Conservation (phyloP, 92 coral and sea anemone species). For the Anthopleura xanthogrammica region DNA sequence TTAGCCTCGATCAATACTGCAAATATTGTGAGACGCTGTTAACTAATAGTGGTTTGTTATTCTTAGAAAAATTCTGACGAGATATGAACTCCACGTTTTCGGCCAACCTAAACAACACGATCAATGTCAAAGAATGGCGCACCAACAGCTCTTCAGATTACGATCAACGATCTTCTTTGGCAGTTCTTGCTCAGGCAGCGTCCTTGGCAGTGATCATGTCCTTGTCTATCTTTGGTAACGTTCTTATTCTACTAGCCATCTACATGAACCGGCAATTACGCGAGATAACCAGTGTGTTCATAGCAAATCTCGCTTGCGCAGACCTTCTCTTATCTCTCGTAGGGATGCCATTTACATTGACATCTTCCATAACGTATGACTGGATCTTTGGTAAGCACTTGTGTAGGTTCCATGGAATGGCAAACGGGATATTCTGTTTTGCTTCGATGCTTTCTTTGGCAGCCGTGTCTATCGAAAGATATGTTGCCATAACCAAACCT, state of each 20-base stretch:
- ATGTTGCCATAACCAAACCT: conserved; percentile 78
- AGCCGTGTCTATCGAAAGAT: conserved; percentile 77
- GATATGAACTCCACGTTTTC: background rate
- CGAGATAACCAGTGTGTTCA: conserved; percentile 71
- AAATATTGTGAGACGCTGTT: too few relatives aligned
- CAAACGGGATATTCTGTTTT: conserved; percentile 66
- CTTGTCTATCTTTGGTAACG: conserved; percentile 72
- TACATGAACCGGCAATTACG: conserved; percentile 58
- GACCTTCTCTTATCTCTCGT: conserved; percentile 69
- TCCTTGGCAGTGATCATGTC: conserved; percentile 61
- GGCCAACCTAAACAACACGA: background rate
- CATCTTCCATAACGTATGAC: conserved; percentile 71
- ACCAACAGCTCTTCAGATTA: background rate
- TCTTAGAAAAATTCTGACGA: too few relatives aligned
- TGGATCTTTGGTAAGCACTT: conserved; percentile 73
- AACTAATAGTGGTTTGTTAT: too few relatives aligned
- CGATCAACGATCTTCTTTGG: conserved; percentile 55
- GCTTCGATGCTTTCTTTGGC: conserved; percentile 79
- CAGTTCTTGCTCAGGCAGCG: conserved; percentile 65
- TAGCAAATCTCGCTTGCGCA: conserved; percentile 81
- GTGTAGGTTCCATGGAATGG: conserved; percentile 71
- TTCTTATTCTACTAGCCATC: conserved; percentile 74
- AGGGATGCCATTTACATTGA: conserved; percentile 84
- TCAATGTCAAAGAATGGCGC: background rate
- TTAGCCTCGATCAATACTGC: too few relatives aligned